Percentiles rank a stretch among this genome's conserved stretches.
phyloP scores from a whole-genome alignment of 2,888 invertebrate species.

The Acleris cristana region DNA sequence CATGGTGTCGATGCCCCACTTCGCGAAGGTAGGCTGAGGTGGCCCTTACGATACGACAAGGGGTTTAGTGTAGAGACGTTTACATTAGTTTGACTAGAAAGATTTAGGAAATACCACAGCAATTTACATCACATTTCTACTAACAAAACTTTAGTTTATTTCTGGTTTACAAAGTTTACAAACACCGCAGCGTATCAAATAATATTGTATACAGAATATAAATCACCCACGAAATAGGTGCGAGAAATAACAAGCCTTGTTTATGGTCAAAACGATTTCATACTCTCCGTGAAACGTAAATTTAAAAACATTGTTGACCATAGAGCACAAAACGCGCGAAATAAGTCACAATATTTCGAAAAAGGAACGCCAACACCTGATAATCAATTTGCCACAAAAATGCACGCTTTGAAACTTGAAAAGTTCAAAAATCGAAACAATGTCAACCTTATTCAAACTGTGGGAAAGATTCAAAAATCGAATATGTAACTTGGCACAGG shows the following conservation, averaged over 20 bases:
- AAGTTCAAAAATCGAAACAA: constrained; percentile 8
- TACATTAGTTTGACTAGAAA: too few relatives aligned
- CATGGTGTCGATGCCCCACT: too few relatives aligned
- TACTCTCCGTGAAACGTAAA: constrained; percentile 39
- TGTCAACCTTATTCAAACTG: constrained; percentile 29
- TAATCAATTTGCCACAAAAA: constrained; percentile 75
- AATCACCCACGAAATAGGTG: constrained; percentile 21
- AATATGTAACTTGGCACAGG: constrained; percentile 43
- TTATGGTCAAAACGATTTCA: constrained; percentile 48
- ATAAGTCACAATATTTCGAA: constrained; percentile 37
- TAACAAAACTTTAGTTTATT: neutral
- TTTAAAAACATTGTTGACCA: constrained; percentile 35
- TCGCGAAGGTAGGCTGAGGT: too few relatives aligned
- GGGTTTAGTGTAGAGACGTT: too few relatives aligned
- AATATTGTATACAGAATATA: constrained; percentile 28
- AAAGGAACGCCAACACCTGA: constrained; percentile 50
- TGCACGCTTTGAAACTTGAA: constrained; percentile 45
- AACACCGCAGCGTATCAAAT: constrained; percentile 20
- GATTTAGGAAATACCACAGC: too few relatives aligned
- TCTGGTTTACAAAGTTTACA: neutral
- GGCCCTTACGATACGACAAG: too few relatives aligned
- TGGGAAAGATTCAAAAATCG: constrained; percentile 32
- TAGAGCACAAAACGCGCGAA: constrained; percentile 33
- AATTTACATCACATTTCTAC: too few relatives aligned
- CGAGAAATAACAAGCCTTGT: constrained; percentile 35